These are phyloP conservation scores for Columbina picui DNA, from an alignment of 2,113 vertebrate species.

Conservation along the genomic window DNA sequence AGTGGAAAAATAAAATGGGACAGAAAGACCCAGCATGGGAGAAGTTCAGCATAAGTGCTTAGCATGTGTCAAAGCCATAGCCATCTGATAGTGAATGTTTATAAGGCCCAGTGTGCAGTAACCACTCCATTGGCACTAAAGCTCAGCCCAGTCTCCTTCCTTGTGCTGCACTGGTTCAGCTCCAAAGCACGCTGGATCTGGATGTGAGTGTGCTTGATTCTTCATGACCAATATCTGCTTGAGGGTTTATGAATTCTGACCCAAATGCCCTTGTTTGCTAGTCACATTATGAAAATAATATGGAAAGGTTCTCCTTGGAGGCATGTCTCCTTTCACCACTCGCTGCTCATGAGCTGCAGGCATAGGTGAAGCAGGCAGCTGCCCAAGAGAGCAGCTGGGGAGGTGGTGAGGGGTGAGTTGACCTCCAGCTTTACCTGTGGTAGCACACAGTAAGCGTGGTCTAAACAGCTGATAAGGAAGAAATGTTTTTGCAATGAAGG, in stretches of 20 bases:
- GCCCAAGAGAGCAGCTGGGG: background rate
- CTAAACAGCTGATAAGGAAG: background rate
- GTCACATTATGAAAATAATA: background rate
- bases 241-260: background rate
- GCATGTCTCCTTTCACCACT: background rate
- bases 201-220: background rate
- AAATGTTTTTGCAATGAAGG: no score
- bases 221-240: background rate
- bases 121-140: background rate
- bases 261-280: background rate
- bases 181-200: background rate
- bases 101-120: background rate
- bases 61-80: background rate
- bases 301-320: background rate
- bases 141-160: background rate
- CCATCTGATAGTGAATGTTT: background rate
- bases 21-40: background rate
- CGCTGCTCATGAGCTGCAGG: background rate
- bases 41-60: background rate
- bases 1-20: background rate
- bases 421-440: background rate
- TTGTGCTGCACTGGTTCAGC: background rate
- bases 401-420: background rate
- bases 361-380: background rate
- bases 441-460: background rate